Evolutionary conservation across 2,888 invertebrate genomes (phyloP).

Genomic region (Harpagoxenus sublaevis): DNA sequence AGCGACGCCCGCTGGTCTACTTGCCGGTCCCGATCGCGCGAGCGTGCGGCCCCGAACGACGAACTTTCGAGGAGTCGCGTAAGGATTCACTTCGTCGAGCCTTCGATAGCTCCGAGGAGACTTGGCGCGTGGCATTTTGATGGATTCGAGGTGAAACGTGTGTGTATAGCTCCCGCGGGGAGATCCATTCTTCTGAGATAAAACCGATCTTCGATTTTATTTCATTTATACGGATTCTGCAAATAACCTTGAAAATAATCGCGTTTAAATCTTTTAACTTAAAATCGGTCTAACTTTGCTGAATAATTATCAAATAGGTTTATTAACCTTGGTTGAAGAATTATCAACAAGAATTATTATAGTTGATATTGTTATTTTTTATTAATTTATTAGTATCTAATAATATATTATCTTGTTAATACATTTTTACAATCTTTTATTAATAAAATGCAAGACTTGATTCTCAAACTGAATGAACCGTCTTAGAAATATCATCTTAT

Average conservation of each 20-base stretch:
- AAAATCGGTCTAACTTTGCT: neutral
- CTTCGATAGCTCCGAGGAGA: slow-evolving; percentile 50
- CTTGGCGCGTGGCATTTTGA: slow-evolving; percentile 52
- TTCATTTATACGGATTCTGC: neutral
- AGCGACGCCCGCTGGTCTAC: slow-evolving; percentile 72
- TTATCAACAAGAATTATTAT: neutral
- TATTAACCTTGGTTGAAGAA: neutral
- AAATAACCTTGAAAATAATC: neutral
- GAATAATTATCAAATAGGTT: neutral
- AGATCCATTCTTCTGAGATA: neutral
- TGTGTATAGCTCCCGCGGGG: neutral
- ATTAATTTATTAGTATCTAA: neutral
- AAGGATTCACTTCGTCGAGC: slow-evolving; percentile 39
- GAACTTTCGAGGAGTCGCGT: slow-evolving; percentile 58
- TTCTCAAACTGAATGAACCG: neutral
- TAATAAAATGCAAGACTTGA: neutral
- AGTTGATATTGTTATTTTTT: neutral
- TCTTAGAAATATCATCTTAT: neutral
- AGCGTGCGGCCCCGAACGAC: slow-evolving; percentile 37
- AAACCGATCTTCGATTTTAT: slow-evolving; percentile 3
- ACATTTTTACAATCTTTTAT: neutral
- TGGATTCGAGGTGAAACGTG: slow-evolving; percentile 28
- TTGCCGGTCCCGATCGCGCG: slow-evolving; percentile 45
- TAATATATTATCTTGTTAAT: neutral
- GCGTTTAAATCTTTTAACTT: neutral